phyloP scores from a whole-genome alignment of 2,113 vertebrate genomes.

The Felis chaus region DNA sequence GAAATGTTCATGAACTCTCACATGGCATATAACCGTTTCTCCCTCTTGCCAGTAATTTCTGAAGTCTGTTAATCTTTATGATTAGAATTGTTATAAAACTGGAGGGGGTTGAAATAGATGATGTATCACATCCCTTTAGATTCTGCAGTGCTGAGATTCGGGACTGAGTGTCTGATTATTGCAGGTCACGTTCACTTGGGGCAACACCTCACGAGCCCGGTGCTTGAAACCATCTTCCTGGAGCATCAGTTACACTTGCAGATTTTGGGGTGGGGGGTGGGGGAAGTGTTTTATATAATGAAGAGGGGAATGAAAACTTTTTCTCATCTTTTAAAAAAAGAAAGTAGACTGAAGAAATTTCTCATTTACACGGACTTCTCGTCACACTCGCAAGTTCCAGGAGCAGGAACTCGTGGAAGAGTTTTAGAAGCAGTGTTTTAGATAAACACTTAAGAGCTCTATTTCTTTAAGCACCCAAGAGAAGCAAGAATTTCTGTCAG shows the following conservation, averaged over 20 bases:
- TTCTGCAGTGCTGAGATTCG: background rate
- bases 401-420: too few relatives aligned
- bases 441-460: background rate
- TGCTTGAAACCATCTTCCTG: background rate
- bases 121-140: background rate
- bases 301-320: background rate
- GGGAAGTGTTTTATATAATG: background rate
- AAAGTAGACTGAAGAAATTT: background rate
- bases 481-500: background rate
- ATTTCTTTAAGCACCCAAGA: background rate
- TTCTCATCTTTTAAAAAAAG: background rate
- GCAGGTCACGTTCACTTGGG: background rate
- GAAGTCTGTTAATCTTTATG: background rate
- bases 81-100: background rate
- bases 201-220: background rate
- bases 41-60: background rate
- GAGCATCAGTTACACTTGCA: background rate
- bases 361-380: background rate
- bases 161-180: background rate
- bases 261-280: fast-evolving
- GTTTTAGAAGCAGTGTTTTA: background rate
- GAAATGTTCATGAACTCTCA: background rate
- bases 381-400: background rate
- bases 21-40: background rate
- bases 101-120: background rate